Base-by-base conservation (phyloP, 2,113 vertebrate species). In the Thomomys bottae region DNA sequence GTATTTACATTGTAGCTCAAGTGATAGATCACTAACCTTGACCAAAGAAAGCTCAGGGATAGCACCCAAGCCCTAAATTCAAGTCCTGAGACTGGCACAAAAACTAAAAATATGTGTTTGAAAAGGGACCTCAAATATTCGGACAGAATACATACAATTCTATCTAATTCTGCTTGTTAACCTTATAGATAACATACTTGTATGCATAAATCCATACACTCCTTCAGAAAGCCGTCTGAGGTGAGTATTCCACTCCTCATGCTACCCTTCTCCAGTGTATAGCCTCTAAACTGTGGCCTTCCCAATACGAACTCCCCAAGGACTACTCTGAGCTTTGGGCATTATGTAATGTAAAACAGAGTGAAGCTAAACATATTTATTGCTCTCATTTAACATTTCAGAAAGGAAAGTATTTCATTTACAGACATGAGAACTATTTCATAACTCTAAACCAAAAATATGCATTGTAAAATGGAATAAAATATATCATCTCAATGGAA, bases 161-260 rank as follows among this genome's bases (percentile, higher is more conserved):
- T 30, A 4, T 72, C n/a, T 84, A 75, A 71, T 76, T 89, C 8
- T 45, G 6, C n/a, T 81, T 70, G 61, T 28, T 68, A 18, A 20
- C 40, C 34, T 70, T 49, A 11, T 3, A 42, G 57, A 70, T 63
- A 42, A 45, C 10, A 45, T 17, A 36, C 63, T 75, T 75, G 38
- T 17, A 40, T 87, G 34, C 26, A 40, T 42, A 88, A 66, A 75
- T 26, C 5, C 10, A 40, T 34, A 8, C 0, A 6, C 17, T 54
- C 17, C 77, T n/a, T 72, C 23, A 21, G 83, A 34, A 57, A 18
- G 6, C 12, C 57, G 79, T 42, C 32, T 38, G 32, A 38, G 38
- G 6, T 24, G 5, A 71, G 64, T 3, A 1, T 64, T 4, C 11
- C 10, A 1, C 38, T 1, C 17, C 15, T 24, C 0, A 0, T 4